phyloP scores from a whole-genome alignment of 1,140 invertebrate species.

The Magallana gigas region DNA sequence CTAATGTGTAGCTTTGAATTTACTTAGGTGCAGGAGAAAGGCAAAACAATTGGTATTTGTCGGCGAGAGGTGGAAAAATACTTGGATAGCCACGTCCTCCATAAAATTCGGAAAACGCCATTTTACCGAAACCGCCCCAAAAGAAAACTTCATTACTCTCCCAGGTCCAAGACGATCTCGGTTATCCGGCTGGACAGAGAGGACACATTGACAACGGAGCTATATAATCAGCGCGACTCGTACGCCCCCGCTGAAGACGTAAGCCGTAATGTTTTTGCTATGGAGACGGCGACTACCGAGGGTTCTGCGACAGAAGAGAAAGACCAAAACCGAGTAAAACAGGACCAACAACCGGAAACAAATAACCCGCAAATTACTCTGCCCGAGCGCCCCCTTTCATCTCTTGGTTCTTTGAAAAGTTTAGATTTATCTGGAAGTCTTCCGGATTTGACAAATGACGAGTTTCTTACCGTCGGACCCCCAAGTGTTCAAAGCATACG shows the following conservation, averaged over 20 bases:
- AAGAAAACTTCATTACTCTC: constrained; percentile 3
- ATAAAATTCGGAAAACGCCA: constrained; percentile 17
- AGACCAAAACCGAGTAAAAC: neutral
- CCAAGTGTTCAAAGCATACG: constrained; percentile 34
- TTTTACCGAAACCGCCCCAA: constrained; percentile 10
- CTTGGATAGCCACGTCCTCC: neutral
- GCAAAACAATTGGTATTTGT: constrained; percentile 17
- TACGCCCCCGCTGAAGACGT: neutral
- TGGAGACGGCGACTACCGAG: neutral
- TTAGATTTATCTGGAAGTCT: neutral
- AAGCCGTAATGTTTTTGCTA: neutral
- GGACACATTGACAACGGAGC: neutral
- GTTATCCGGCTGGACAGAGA: neutral
- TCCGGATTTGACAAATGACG: constrained; percentile 14
- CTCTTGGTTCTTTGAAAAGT: neutral
- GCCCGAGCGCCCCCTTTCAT: neutral
- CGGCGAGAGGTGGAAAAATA: constrained; percentile 16
- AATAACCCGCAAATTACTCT: neutral
- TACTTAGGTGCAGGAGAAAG: constrained; percentile 2
- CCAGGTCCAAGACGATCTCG: neutral
- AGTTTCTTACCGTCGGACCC: neutral
- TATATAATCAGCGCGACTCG: neutral
- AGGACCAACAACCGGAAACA: neutral
- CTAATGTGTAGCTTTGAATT: neutral
- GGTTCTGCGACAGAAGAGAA: neutral